These are phyloP conservation scores for Zygothrica quintamaculata DNA, from an alignment of 2,888 invertebrate species.

Conservation along the genomic window DNA sequence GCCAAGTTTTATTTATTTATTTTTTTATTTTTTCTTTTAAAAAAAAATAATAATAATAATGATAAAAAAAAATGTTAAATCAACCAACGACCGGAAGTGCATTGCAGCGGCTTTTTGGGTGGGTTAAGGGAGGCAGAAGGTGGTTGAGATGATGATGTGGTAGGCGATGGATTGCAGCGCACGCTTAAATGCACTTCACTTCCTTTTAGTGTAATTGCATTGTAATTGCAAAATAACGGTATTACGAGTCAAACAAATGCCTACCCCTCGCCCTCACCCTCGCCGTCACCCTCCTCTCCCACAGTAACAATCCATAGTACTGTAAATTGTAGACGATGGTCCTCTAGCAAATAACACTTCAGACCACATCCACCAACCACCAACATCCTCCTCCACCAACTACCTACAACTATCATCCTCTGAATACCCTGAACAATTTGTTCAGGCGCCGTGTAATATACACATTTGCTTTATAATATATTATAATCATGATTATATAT, in stretches of 20 bases:
- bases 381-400: slow-evolving; percentile 1
- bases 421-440: slow-evolving; percentile 45
- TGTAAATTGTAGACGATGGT: not conserved
- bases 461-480: slow-evolving; percentile 75
- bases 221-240: slow-evolving; percentile 79
- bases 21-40: too few relatives aligned
- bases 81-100: slow-evolving; percentile 59
- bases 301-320: not conserved
- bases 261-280: not conserved
- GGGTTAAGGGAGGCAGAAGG: slow-evolving; percentile 10
- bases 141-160: slow-evolving; percentile 3
- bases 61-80: slow-evolving; percentile 28
- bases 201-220: slow-evolving; percentile 79
- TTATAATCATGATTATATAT: slow-evolving; percentile 76
- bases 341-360: not conserved
- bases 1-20: too few relatives aligned
- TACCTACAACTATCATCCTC: not conserved
- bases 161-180: slow-evolving; percentile 41
- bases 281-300: not conserved
- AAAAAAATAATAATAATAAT: slow-evolving; percentile 13
- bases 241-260: slow-evolving; percentile 38
- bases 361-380: not conserved
- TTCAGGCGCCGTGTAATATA: slow-evolving; percentile 72
- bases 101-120: slow-evolving; percentile 40
- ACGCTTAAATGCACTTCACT: slow-evolving; percentile 78